Evolutionary conservation across 2,797 vertebrate genomes (phyloP).

Genomic region (Otolemur crassicaudatus): DNA sequence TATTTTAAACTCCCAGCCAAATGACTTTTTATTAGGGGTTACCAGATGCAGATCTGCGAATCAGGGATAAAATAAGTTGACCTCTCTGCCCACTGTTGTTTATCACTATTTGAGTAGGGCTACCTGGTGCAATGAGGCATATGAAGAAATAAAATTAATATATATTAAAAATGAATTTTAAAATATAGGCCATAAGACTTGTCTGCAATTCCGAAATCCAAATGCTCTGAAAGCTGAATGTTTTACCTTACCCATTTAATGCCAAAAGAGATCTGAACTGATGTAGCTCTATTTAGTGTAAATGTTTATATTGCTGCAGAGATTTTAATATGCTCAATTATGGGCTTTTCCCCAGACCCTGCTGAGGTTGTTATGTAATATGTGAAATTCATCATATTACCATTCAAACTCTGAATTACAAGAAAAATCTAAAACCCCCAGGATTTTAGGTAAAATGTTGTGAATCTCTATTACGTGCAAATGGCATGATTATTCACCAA

Average conservation of each 20-base stretch:
- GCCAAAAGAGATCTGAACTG: background rate
- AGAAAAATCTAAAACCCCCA: background rate
- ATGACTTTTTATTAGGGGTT: background rate
- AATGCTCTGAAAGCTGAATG: conserved; percentile 21
- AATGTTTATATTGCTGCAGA: background rate
- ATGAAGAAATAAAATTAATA: conserved; percentile 5
- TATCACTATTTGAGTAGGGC: conserved; percentile 12
- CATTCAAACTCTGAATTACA: conserved; percentile 22
- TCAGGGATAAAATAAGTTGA: conserved; percentile 5
- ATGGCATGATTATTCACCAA: background rate
- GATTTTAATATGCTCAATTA: conserved; percentile 29
- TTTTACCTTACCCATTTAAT: background rate
- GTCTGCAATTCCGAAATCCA: conserved; percentile 27
- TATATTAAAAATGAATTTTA: background rate
- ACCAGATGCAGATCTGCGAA: background rate
- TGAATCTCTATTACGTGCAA: background rate
- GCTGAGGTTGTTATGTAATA: background rate
- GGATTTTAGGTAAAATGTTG: conserved; percentile 43
- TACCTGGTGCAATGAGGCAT: background rate
- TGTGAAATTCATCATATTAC: background rate
- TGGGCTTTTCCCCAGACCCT: background rate
- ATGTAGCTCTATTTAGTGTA: background rate
- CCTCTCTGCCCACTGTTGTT: background rate
- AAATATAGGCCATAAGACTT: background rate
- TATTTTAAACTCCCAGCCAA: conserved; percentile 41